Evolutionary conservation across 2,113 vertebrate genomes (phyloP).

Genomic region (Poeciliopsis occidentalis): DNA sequence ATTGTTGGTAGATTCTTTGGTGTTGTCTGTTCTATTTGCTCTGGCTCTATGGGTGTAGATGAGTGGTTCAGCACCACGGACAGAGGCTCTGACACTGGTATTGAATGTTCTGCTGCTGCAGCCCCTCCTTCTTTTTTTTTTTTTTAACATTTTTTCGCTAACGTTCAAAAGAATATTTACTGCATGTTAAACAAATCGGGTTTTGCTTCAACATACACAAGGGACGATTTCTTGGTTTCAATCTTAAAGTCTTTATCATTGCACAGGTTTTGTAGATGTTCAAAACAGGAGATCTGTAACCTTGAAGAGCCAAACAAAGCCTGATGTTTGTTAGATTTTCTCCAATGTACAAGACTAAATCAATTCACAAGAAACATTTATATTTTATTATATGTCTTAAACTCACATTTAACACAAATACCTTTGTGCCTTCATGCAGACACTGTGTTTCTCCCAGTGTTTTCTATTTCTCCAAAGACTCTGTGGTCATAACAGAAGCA

Average conservation of each 20-base stretch:
- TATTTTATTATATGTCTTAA: slow-evolving; percentile 16
- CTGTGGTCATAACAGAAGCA: background rate
- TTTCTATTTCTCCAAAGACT: background rate
- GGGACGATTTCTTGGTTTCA: background rate
- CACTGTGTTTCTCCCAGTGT: background rate
- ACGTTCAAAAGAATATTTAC: background rate
- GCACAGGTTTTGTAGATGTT: background rate
- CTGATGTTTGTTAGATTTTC: background rate
- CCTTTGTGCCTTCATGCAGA: background rate
- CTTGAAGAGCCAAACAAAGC: background rate
- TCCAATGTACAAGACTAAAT: slow-evolving; percentile 21
- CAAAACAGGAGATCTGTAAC: background rate
- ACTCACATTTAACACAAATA: background rate
- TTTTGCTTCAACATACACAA: background rate
- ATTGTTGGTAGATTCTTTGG: slow-evolving; percentile 3
- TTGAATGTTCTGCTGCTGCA: slow-evolving; percentile 58
- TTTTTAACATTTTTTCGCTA: slow-evolving; percentile 25
- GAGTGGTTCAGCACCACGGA: slow-evolving; percentile 83
- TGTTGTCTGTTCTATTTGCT: slow-evolving; percentile 44
- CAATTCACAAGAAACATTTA: background rate
- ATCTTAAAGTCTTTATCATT: background rate
- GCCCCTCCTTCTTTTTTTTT: slow-evolving; percentile 36
- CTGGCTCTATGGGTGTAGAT: slow-evolving; percentile 64
- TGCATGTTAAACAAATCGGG: background rate
- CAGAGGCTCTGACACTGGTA: slow-evolving; percentile 73